Evolutionary conservation across 2,113 vertebrate genomes (phyloP).

Genomic region (Oryzias melastigma): DNA sequence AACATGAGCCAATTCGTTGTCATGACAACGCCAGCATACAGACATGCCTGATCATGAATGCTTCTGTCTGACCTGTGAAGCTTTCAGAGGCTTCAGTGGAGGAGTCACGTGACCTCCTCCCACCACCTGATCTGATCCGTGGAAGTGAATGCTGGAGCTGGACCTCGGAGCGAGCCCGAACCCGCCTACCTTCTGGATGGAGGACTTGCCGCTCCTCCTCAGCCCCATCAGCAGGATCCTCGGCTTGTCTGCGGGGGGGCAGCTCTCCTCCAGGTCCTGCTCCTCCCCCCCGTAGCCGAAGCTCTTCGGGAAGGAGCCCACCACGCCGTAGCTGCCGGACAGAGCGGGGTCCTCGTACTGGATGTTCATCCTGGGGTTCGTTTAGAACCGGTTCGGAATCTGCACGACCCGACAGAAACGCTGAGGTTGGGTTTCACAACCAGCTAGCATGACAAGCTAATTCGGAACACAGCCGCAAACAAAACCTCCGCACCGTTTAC

Average conservation of each 20-base stretch:
- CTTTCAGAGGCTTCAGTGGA: no score
- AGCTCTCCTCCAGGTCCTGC: conserved; percentile 78
- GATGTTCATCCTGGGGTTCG: conserved; percentile 81
- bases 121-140: background rate
- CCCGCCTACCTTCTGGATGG: conserved; percentile 93
- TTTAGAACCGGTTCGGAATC: background rate
- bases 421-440: background rate
- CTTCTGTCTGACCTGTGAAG: no score
- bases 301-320: conserved; percentile 90
- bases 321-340: conserved; percentile 81
- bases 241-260: conserved; percentile 81
- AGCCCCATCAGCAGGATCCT: conserved; percentile 94
- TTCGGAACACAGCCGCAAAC: no score
- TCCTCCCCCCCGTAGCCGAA: conserved; percentile 91
- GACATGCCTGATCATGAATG: no score
- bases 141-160: no score
- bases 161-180: background rate
- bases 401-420: background rate
- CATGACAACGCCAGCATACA: no score
- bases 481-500: background rate
- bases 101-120: background rate
- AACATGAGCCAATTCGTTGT: no score
- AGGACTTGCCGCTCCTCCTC: conserved; percentile 93
- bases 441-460: background rate
- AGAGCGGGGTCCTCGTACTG: conserved; percentile 83